A percentile compares a stretch with the other conserved stretches of the same genome.
Evolutionary conservation across 1,140 invertebrate species (phyloP).

Genomic region (Eumeta japonica): DNA sequence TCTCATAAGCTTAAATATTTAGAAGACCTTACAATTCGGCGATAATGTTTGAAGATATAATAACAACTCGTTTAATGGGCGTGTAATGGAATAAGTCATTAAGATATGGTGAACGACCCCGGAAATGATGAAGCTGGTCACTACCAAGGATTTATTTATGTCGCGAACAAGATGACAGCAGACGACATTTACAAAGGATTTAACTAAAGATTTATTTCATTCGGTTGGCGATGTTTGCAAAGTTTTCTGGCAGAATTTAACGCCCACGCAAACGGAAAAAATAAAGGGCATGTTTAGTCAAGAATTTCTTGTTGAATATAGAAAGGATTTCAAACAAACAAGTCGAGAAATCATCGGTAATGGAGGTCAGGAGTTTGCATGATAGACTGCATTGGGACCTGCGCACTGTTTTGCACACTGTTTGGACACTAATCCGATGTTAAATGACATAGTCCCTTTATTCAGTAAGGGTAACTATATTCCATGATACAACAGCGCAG

Average conservation of each 20-base stretch:
- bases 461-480: background rate
- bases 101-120: too few relatives aligned
- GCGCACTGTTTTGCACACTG: slow-evolving; percentile 3
- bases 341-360: slow-evolving; percentile 3
- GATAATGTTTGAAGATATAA: too few relatives aligned
- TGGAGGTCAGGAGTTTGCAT: slow-evolving; percentile 1
- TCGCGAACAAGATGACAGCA: slow-evolving; percentile 28
- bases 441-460: background rate
- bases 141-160: slow-evolving; percentile 53
- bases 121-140: slow-evolving; percentile 43
- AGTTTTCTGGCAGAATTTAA: slow-evolving; percentile 48
- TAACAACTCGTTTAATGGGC: too few relatives aligned
- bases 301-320: slow-evolving; percentile 1
- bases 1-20: too few relatives aligned
- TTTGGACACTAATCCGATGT: background rate
- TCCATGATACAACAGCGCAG: background rate
- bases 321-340: background rate
- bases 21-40: too few relatives aligned
- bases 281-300: slow-evolving; percentile 48
- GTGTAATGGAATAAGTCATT: too few relatives aligned
- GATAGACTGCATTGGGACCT: background rate
- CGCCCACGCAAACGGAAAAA: slow-evolving; percentile 56
- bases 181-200: slow-evolving; percentile 10
- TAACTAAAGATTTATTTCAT: slow-evolving; percentile 24
- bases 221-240: slow-evolving; percentile 49